phyloP scores from a whole-genome alignment of 2,888 invertebrate species.

The Drosophila leonis region DNA sequence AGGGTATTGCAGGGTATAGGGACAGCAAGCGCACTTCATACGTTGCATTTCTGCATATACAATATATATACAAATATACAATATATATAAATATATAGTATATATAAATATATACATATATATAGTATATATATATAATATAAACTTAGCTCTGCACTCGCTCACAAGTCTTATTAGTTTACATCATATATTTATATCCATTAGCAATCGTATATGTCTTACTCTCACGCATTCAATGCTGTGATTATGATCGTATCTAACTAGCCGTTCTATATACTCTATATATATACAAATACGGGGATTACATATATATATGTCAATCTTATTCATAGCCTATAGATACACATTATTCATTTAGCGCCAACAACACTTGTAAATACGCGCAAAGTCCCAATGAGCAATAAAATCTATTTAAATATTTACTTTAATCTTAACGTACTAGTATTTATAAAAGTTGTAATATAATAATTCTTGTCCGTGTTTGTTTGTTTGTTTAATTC shows the following conservation, averaged over 20 bases:
- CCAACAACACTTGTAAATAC: constrained; percentile 60
- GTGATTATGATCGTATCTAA: constrained; percentile 30
- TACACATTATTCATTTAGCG: constrained; percentile 30
- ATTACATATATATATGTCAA: constrained; percentile 18
- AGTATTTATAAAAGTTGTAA: constrained; percentile 10
- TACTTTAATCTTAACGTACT: constrained; percentile 37
- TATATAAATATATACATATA: constrained; percentile 20
- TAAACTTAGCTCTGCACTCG: constrained; percentile 28
- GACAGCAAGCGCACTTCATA: constrained; percentile 48
- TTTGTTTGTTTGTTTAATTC: constrained; percentile 43
- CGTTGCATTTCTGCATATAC: no score
- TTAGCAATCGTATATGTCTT: constrained; percentile 21
- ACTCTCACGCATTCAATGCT: constrained; percentile 34
- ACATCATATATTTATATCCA: constrained; percentile 39
- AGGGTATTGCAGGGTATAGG: constrained; percentile 10
- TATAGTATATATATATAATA: constrained; percentile 20
- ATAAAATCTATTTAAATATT: constrained; percentile 64
- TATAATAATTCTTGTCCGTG: constrained; percentile 3
- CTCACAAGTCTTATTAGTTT: constrained; percentile 48
- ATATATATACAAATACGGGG: constrained; percentile 6
- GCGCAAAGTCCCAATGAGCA: constrained; percentile 68
- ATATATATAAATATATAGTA: no score
- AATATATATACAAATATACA: constrained; percentile 21
- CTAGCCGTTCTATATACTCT: constrained; percentile 14
- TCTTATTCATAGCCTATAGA: background rate